Evolutionary conservation across 2,113 vertebrate species (phyloP).

Genomic region (Xiphophorus couchianus): DNA sequence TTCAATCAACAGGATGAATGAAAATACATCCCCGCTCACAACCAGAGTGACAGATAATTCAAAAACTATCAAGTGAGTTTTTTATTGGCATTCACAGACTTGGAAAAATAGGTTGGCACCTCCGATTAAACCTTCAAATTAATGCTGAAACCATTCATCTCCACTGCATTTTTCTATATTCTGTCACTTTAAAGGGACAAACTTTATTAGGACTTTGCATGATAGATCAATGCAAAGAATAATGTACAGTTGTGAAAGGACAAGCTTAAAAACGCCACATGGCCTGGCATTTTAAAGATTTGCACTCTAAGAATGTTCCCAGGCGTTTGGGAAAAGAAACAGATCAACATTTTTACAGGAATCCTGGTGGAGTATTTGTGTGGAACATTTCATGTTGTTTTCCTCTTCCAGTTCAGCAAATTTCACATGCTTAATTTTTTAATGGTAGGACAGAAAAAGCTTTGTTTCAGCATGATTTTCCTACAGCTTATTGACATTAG

Average conservation of each 20-base stretch:
- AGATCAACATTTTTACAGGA: not conserved
- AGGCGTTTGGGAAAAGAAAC: not conserved
- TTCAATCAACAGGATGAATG: constrained; percentile 28
- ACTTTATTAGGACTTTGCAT: too few relatives aligned
- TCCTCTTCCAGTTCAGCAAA: not conserved
- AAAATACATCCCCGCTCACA: constrained; percentile 20
- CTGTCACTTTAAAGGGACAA: too few relatives aligned
- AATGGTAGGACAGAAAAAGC: not conserved
- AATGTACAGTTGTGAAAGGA: too few relatives aligned
- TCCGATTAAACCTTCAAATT: too few relatives aligned
- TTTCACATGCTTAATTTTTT: not conserved
- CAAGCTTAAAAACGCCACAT: too few relatives aligned
- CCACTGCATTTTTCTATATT: too few relatives aligned
- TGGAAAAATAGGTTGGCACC: too few relatives aligned
- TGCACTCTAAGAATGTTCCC: not conserved
- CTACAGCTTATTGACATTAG: too few relatives aligned
- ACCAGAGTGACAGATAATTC: constrained; percentile 26
- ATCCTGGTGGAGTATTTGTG: not conserved
- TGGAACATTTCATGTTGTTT: not conserved
- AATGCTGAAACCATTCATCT: too few relatives aligned
- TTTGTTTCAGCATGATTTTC: not conserved
- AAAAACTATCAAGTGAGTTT: constrained; percentile 47
- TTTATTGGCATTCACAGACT: not conserved
- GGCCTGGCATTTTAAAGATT: not conserved
- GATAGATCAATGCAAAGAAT: too few relatives aligned